Percentiles rank a stretch among this genome's conserved stretches.
phyloP scores from a whole-genome alignment of 2,797 vertebrate genomes.

The Anguilla anguilla region DNA sequence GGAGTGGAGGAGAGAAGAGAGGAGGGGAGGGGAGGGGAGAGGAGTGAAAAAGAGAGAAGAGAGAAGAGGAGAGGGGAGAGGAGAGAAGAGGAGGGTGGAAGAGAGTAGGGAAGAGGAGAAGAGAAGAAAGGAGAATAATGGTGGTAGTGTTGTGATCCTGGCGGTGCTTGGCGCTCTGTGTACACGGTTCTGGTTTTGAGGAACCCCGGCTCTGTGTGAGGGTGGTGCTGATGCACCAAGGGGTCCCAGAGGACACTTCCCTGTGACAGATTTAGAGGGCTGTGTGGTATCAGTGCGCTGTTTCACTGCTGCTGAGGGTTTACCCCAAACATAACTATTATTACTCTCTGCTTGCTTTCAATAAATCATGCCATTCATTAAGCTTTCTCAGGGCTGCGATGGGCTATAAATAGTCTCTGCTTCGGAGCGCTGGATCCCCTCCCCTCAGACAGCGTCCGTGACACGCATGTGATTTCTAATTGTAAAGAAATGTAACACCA shows the following conservation, averaged over 20 bases:
- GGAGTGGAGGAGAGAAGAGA: too few relatives aligned
- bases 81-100: neutral
- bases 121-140: too few relatives aligned
- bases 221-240: neutral
- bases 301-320: neutral
- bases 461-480: neutral
- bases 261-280: neutral
- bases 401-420: neutral
- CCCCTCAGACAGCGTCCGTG: neutral
- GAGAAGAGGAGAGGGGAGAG: neutral
- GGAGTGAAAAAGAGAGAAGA: too few relatives aligned
- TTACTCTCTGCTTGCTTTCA: neutral
- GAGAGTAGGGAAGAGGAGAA: too few relatives aligned
- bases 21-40: too few relatives aligned
- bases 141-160: neutral
- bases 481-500: neutral
- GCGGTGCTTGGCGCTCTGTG: neutral
- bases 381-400: neutral
- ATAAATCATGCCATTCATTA: neutral
- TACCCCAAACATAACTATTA: conserved; percentile 3
- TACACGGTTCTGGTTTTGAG: neutral
- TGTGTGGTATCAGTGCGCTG: neutral
- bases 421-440: neutral
- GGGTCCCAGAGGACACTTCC: neutral
- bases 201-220: neutral